Base-by-base conservation (phyloP, 2,888 invertebrate genomes). In the Drosophila rellima region DNA sequence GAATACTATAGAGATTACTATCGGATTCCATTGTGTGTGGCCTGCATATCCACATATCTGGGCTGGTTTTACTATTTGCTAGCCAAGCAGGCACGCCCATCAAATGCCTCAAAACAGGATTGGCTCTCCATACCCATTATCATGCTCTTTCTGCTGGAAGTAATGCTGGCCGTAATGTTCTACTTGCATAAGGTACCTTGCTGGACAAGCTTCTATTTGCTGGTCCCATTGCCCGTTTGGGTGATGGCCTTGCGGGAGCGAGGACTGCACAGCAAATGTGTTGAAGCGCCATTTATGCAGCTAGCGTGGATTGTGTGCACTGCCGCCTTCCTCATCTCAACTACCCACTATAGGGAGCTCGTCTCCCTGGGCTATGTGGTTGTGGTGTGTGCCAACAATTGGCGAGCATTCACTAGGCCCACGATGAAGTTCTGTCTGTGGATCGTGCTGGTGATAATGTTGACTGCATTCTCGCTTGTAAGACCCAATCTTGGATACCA, bases 1-100 rank as follows among this genome's bases (percentile, higher is more conserved):
- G 94, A 94, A 40, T 97, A 97, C 91, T 98, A 97, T 87, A 96
- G 97, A 80, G 95, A 95, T 67, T 98, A 98, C 92, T 97, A 97
- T 91, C 95, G 97, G 89, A 93, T 93, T 57, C 93, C 96, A 0
- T 93, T 97, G 77, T 93, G 95, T 66, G 82, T 94, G 29, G 94
- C 95, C 79, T 94, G 96, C 37, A 94, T 95, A 0, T 78, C 95
- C 33, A 94, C 95, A 11, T 96, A 96, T 92, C 57, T 96, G 42
- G 95, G 95, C 4, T 97, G 97, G 96, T 95, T 96, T 74, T 88
- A 93, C 42, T 94, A 94, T 82, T 93, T 96, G 48, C 20, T 74
- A n/a, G 40, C 71, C 15, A 78, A 59, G 13, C 56, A 83, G n/a
- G 48, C 74, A 1, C 85, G 31, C 61, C 77, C 33, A 33, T 67